A percentile compares a stretch with the other conserved stretches of the same genome.
Conservation (phyloP, 2,797 vertebrate species). For the Chromis chromis region DNA sequence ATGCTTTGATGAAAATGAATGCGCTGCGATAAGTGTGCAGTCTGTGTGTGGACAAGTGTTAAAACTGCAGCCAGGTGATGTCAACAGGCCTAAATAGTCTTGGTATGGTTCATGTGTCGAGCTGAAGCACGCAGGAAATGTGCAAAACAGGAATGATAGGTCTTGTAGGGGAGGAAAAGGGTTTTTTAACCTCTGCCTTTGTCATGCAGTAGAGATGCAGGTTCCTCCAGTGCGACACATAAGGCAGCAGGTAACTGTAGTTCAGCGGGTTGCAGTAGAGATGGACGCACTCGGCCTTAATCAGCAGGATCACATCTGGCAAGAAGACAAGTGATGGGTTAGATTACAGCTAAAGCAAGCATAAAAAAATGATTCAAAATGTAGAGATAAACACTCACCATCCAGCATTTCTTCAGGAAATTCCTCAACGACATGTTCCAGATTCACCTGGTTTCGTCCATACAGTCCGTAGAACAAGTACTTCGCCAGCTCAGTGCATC, state of each 20-base stretch:
- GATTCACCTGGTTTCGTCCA: constrained; percentile 85
- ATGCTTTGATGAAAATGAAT: not conserved
- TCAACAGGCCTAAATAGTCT: not conserved
- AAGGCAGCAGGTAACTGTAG: constrained; percentile 92
- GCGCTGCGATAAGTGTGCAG: not conserved
- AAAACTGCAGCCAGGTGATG: not conserved
- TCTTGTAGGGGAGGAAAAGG: not conserved
- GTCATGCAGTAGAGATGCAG: constrained; percentile 97
- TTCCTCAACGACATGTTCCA: constrained; percentile 86
- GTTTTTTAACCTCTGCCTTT: constrained; percentile 88
- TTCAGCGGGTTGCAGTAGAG: constrained; percentile 98
- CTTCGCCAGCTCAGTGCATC: constrained; percentile 94
- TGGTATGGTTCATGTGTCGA: not conserved
- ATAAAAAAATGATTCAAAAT: not conserved
- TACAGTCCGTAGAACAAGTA: constrained; percentile 95
- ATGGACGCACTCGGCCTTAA: constrained; percentile 94
- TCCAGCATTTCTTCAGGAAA: constrained; percentile 96
- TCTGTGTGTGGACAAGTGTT: not conserved
- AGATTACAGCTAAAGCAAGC: not conserved
- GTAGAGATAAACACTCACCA: constrained; percentile 81
- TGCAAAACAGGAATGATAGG: not conserved
- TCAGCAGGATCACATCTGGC: constrained; percentile 94
- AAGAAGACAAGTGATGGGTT: constrained; percentile 16
- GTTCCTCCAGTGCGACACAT: constrained; percentile 96
- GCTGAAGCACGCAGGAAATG: not conserved